A percentile compares a stretch with the other conserved stretches of the same genome.
phyloP scores from a whole-genome alignment of 2,797 vertebrate genomes.

The Periparus ater region DNA sequence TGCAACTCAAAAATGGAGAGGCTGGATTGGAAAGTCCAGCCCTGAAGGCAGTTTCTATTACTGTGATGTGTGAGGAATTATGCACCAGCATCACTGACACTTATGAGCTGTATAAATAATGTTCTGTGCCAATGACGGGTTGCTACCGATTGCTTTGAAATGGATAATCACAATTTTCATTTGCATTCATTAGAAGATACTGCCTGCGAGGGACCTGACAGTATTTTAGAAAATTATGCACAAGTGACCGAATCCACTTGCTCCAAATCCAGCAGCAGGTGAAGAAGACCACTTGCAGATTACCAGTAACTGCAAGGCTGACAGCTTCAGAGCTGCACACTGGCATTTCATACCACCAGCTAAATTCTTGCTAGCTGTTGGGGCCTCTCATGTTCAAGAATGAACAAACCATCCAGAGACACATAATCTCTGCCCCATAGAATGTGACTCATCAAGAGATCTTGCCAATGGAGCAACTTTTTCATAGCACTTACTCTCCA shows the following conservation, averaged over 20 bases:
- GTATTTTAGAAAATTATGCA: not conserved
- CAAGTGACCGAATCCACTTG: not conserved
- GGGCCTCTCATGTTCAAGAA: not conserved
- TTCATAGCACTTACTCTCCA: not conserved
- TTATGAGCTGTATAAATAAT: slow-evolving; percentile 16
- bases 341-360: not conserved
- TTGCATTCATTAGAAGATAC: slow-evolving; percentile 24
- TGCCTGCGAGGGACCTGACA: not conserved
- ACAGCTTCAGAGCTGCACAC: not conserved
- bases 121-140: not conserved
- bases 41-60: not conserved
- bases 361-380: not conserved
- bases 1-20: not conserved
- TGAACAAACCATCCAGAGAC: not conserved
- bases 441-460: not conserved
- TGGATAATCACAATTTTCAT: slow-evolving; percentile 12
- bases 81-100: not conserved
- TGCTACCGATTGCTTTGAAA: not conserved
- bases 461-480: not conserved
- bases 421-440: not conserved
- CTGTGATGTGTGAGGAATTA: slow-evolving; percentile 2
- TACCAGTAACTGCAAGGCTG: not conserved
- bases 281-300: not conserved
- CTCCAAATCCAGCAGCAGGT: not conserved
- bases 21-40: not conserved